Evolutionary conservation across 2,113 vertebrate genomes (phyloP), one percentile per base, ranked within the genome.

Genomic region (Petrocephalus zakoni): DNA sequence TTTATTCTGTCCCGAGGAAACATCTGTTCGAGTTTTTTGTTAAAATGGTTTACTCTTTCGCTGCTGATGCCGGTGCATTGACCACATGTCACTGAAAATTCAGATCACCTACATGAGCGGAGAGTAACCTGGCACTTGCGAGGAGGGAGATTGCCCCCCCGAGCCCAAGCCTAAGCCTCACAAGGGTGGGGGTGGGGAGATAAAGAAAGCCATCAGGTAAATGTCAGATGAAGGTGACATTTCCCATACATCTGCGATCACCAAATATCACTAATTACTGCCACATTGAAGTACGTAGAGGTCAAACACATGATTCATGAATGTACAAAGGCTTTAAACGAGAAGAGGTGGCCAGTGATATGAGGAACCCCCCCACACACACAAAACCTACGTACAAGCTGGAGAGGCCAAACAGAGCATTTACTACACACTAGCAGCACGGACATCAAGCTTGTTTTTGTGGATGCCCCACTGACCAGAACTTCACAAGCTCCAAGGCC

Each of bases 141-240:
- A 49, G 47, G 47, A 49, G 47, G 58, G 58, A 61, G 56, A 7
- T 8, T 25, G n/a, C 58, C 58, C 58, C 21, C 56, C 58, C 22
- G 3, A 42, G 42, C 22, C n/a, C 8, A 8, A 64, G n/a, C n/a
- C n/a, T n/a, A 64, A 64, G 46, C 17, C 78, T 37, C 7, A 8
- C 21, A 9, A 2, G 9, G 37, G 42, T 42, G 42, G 42, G 42
- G 42, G 42, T 42, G 21, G 29, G 52, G 52, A 19, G 17, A 15
- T 29, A 49, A 42, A 19, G 49, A 13, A 49, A 15, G n/a, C n/a
- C 11, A 5, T 56, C n/a, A 86, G 52, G 52, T 86, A 86, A 37
- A 86, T 55, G 25, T 56, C 84, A 86, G 52, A 22, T 29, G 19
- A 19, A 37, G 84, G 29, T 86, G 84, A 86, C 47, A 86, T 86